Base-by-base conservation (phyloP, 2,888 invertebrate species). In the Megamerina dolium region DNA sequence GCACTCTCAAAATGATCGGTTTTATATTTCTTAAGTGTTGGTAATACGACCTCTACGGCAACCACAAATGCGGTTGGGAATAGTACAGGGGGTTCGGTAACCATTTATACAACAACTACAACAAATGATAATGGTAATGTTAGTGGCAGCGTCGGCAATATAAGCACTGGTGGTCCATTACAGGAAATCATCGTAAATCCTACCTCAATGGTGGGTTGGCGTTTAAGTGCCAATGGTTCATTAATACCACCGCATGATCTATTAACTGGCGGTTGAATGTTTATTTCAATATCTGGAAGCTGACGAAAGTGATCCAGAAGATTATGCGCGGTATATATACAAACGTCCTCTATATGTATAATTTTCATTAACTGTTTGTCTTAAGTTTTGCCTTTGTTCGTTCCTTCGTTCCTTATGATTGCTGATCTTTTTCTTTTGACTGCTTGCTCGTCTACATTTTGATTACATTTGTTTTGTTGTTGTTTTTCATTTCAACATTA, bases 251-350 rank as follows among this genome's bases (percentile, higher is more conserved):
- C 70, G 20, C 70, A 69, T 51, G 71, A 72, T 61, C 59, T 69
- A 38, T 61, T 70, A 42, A 64, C 68, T 46, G 66, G 66, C 54
- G 59, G 66, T 41, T 43, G 82, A 81, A 55, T 74, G 82, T 46
- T 75, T 83, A 42, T 83, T 83, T 73, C 83, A 79, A 60, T 85
- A 80, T 75, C 77, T 82, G 75, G 85, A 81, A 73, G 85, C 84
- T 80, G 83, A 83, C 73, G 82, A 82, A 57, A 82, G 82, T 43
- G 82, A 80, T 64, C 76, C 76, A 61, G 74, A 75, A 61, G 72
- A 72, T 60, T 72, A 72, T 67, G 67, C 72, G 64, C 64, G 73
- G 74, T 60, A 73, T 21, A 43, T 41, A 43, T 34, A 5, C 20
- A 40, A n/a, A n/a, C n/a, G n/a, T n/a, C n/a, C n/a, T n/a, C n/a